Base-by-base conservation (phyloP, 2,888 invertebrate species). In the Argyresthia goedartella region DNA sequence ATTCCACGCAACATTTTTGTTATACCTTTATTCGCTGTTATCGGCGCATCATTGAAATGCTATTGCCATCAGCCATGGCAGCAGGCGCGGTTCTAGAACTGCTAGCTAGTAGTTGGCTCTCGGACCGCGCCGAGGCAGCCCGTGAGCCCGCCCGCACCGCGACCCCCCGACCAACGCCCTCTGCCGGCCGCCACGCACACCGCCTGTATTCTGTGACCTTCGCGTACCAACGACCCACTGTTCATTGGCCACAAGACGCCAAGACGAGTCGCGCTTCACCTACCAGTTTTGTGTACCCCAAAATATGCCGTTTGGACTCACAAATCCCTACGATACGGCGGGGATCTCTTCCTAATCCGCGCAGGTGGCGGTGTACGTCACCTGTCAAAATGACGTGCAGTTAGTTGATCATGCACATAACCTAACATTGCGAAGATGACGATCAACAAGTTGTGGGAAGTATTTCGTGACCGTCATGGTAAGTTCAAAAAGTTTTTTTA, bases 341-440 rank as follows among this genome's bases (percentile, higher is more conserved):
- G n/a, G 66, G 61, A 67, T 65, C 60, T 60, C 59, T 67, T 66
- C 68, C 67, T 60, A 62, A 64, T 61, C 63, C 66, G 61, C 60
- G 61, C 62, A 72, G 72, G 71, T 74, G 71, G 67, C 70, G 65
- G 66, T 72, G 71, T 61, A 63, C 66, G 70, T 76, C 79, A 80
- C 64, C 81, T 84, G 82, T 84, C 81, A 85, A 76, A 72, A 84
- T 75, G 76, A 77, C 72, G 76, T 81, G 79, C 77, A 71, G 65
- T 67, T 66, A 63, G 61, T 69, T 63, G 62, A 59, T 66, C 64
- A 66, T 73, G 70, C 65, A 63, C 63, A 66, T 79, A 84, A 77
- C 79, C 76, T 77, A 66, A 63, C 60, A 66, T 76, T 74, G 73
- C 63, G 64, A 69, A 65, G 58, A 72, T 65, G 64, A 72, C 66